phyloP scores from a whole-genome alignment of 2,797 vertebrate species.

The Chrysocyon brachyurus region DNA sequence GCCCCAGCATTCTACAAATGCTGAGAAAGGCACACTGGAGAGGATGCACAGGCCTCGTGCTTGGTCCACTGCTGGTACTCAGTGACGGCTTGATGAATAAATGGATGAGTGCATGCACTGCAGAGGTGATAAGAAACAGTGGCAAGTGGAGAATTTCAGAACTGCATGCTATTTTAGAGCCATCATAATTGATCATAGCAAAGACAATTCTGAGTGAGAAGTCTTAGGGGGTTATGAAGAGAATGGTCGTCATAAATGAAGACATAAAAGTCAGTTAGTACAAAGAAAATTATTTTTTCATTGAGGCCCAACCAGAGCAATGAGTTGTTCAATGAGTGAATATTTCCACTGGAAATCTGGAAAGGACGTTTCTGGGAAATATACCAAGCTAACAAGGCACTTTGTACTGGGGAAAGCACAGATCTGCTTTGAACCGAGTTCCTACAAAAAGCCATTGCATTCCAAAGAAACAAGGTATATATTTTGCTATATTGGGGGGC shows the following conservation, averaged over 20 bases:
- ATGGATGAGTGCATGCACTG: background rate
- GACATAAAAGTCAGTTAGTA: background rate
- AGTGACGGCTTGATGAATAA: background rate
- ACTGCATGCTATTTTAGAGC: background rate
- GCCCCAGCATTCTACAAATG: background rate
- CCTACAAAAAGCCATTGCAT: background rate
- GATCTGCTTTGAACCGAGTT: background rate
- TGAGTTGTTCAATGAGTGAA: background rate
- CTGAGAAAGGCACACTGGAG: background rate
- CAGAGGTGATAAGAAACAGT: background rate
- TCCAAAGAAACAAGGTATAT: background rate
- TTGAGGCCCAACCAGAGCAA: background rate
- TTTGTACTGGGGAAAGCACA: background rate
- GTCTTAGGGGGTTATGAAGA: conserved; percentile 18
- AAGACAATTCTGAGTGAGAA: conserved; percentile 34
- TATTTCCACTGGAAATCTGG: background rate
- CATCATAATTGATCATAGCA: background rate
- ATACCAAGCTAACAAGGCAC: background rate
- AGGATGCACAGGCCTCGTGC: background rate
- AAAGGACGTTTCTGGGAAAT: background rate
- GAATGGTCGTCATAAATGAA: conserved; percentile 15
- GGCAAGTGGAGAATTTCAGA: background rate
- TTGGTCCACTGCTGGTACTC: background rate
- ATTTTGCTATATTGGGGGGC: background rate
- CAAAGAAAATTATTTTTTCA: background rate